Evolutionary conservation across 2,113 vertebrate species (phyloP), one percentile per base, ranked within the genome.

Genomic region (Origma solitaria): DNA sequence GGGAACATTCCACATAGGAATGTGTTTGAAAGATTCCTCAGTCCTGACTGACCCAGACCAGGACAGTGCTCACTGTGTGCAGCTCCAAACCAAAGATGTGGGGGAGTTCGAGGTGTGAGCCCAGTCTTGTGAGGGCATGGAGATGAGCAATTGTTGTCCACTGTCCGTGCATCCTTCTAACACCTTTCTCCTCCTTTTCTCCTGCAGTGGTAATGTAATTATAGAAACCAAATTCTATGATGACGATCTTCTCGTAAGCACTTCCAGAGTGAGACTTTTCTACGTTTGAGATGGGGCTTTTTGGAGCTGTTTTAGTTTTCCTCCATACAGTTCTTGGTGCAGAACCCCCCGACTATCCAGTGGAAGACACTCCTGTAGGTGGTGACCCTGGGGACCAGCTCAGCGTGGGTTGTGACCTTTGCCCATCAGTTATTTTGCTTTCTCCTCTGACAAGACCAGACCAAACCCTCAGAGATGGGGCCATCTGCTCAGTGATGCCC

Each of bases 171-270:
- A 18, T 20, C 54, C 58, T 44, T 62, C 62, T 94, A 82, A 94
- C 7, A 2, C 24, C 35, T 85, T 61, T 88, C 40, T 94, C 92
- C 33, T 90, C 87, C 73, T 96, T 54, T 92, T 61, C 94, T 54
- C 88, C 91, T 94, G 13, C 98, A 99, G 99, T 70, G 99, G 99
- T 77, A 99, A 99, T 68, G 99, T 99, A 94, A 98, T 99, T 97
- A 99, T 99, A 98, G 99, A 99, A 98, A 99, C 99, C 83, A 99
- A 99, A 98, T 99, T 99, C 98, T 99, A 97, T 83, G 99, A 99
- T 27, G 99, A 99, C 15, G 98, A 99, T 50, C 99, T 99, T 96
- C 99, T 99, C 3, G 99, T 99, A 97, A 99, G 99, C 98, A 99
- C 99, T 90, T 99, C 99, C 94, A 98, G 97, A 97, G 99, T 99